phyloP scores from a whole-genome alignment of 2,797 vertebrate species.

The Falco naumanni region DNA sequence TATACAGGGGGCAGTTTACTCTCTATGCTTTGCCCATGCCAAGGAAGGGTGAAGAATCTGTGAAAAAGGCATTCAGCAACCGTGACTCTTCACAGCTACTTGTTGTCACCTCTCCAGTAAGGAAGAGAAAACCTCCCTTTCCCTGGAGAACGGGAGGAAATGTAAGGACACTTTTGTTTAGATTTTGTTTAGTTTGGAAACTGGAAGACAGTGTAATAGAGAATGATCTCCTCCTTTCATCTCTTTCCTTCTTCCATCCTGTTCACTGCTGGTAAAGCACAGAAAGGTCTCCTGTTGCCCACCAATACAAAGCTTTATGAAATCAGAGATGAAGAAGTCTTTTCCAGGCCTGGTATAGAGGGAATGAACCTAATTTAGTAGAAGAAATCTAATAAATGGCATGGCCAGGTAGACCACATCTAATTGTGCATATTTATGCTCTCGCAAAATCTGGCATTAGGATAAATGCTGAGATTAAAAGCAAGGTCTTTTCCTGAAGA shows the following conservation, averaged over 20 bases:
- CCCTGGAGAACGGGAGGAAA: neutral
- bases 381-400: neutral
- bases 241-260: neutral
- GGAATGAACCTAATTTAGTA: neutral
- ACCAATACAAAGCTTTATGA: neutral
- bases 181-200: neutral
- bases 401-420: neutral
- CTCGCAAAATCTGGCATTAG: neutral
- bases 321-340: rapidly evolving
- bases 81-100: neutral
- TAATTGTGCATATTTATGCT: neutral
- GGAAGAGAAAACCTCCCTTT: neutral
- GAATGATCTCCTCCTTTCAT: neutral
- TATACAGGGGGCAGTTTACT: neutral
- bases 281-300: neutral
- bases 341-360: neutral
- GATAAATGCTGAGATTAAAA: neutral
- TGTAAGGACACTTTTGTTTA: neutral
- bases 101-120: neutral
- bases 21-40: neutral
- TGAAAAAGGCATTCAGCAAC: neutral
- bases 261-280: neutral
- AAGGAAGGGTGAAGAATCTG: neutral
- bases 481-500: neutral
- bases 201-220: neutral